Base-by-base conservation (phyloP, 1,140 invertebrate species). In the Bombus cullumanus region DNA sequence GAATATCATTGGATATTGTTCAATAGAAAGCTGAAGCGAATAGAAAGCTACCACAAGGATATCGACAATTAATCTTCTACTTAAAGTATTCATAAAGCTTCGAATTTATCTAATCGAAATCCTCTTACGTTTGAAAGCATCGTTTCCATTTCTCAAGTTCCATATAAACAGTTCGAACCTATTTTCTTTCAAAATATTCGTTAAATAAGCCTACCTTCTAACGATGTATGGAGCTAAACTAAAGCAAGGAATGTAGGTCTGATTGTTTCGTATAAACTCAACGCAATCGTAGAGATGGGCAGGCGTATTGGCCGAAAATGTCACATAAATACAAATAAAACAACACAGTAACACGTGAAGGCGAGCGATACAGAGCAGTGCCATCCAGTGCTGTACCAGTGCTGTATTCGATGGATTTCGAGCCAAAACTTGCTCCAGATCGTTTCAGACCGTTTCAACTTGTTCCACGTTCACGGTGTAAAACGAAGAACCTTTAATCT, bases 401-500 rank as follows among this genome's bases (percentile, higher is more conserved):
- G 31, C 5, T 3, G 9, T 28, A 41, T 18, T 28, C 28, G 13
- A 22, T 9, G 43, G 12, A 39, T 74, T 25, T 34, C 43, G 43
- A 25, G 41, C 18, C 43, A 34, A 25, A 74, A 47, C 31, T 31
- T 74, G 4, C 6, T 74, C 15, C 41, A 75, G 37, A 79, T 41
- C 22, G 47, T 78, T 71, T 22, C 34, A 39, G n/a, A 66, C 0
- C 64, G 64, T 66, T 66, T 34, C 39, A 34, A 34, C 59, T 76
- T 53, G 39, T 31, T 73, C 25, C 53, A 4, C n/a, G 69, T 81
- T 66, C 43, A 22, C 69, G 68, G 34, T 64, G 53, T 39, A 66
- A 62, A 57, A 86, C 39, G 43, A 81, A 77, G 71, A 66, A 76
- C 39, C 12, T 76, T 88, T 79, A 77, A 74, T 86, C 69, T 68